Conservation (phyloP, 2,113 vertebrate species). For the Polypterus bichir region DNA sequence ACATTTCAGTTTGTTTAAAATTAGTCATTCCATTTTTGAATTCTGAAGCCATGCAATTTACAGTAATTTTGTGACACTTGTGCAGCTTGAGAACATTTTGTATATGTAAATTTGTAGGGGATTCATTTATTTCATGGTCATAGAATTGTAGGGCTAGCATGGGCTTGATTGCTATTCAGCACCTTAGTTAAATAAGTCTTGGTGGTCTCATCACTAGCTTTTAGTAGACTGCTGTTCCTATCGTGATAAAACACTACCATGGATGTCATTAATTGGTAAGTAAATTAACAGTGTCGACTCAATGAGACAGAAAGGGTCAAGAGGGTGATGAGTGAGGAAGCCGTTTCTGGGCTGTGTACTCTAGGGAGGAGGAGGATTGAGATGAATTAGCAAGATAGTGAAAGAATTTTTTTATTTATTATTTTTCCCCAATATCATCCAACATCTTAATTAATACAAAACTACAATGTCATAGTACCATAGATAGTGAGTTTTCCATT, state of each 20-base stretch:
- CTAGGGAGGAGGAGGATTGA: constrained; percentile 19
- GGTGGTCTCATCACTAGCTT: constrained; percentile 13
- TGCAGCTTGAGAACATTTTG: constrained; percentile 21
- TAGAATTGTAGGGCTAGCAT: not conserved
- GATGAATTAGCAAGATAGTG: constrained; percentile 22
- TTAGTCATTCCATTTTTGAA: no score
- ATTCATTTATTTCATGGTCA: constrained; percentile 32
- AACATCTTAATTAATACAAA: constrained; percentile 45
- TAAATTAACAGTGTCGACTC: constrained; percentile 38
- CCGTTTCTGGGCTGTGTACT: not conserved
- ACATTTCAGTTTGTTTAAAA: no score
- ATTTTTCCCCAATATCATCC: constrained; percentile 24
- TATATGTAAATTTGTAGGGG: constrained; percentile 46
- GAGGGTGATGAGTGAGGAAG: constrained; percentile 15
- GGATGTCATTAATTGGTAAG: constrained; percentile 39
- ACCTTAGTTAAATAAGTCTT: not conserved
- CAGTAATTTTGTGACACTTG: constrained; percentile 31
- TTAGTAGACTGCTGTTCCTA: constrained; percentile 13
- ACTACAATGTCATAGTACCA: constrained; percentile 26
- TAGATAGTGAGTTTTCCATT: no score
- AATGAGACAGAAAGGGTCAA: constrained; percentile 31
- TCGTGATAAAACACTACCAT: constrained; percentile 26
- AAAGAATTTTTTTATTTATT: constrained; percentile 14
- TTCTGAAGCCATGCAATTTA: constrained; percentile 31
- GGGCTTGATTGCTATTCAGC: not conserved